Evolutionary conservation across 2,888 invertebrate species (phyloP).

Genomic region (Notodonta ziczac): DNA sequence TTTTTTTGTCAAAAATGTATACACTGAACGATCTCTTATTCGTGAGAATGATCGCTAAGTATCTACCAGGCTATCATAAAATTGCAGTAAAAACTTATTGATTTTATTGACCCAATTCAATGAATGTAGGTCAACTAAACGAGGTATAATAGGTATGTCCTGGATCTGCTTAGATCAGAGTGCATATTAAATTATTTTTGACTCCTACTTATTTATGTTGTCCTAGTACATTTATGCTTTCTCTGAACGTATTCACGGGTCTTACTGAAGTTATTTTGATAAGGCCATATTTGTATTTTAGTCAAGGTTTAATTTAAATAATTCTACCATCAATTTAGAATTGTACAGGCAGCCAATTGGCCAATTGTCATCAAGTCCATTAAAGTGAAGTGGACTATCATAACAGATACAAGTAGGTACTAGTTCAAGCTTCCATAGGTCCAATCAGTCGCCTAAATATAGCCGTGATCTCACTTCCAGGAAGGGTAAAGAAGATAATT

Average conservation of each 20-base stretch:
- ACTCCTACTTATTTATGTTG: neutral
- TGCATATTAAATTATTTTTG: neutral
- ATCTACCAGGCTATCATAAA: neutral
- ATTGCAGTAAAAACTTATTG: neutral
- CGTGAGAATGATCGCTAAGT: neutral
- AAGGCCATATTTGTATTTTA: no score
- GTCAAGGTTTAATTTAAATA: no score
- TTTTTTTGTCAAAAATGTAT: no score
- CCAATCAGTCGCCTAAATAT: neutral
- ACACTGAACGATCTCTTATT: no score
- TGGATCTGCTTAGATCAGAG: neutral
- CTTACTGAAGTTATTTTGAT: no score
- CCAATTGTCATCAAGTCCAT: neutral
- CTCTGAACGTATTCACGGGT: no score
- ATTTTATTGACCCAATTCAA: constrained; percentile 1
- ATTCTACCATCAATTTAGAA: no score
- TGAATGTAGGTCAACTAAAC: neutral
- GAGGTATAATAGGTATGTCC: neutral
- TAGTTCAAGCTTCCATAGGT: no score
- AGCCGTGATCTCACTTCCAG: neutral
- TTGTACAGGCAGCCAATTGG: no score
- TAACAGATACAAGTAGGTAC: no score
- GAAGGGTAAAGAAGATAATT: neutral
- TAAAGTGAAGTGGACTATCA: neutral
- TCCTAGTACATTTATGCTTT: neutral